phyloP scores from a whole-genome alignment of 1,140 invertebrate species.

The Odontomachus brunneus region DNA sequence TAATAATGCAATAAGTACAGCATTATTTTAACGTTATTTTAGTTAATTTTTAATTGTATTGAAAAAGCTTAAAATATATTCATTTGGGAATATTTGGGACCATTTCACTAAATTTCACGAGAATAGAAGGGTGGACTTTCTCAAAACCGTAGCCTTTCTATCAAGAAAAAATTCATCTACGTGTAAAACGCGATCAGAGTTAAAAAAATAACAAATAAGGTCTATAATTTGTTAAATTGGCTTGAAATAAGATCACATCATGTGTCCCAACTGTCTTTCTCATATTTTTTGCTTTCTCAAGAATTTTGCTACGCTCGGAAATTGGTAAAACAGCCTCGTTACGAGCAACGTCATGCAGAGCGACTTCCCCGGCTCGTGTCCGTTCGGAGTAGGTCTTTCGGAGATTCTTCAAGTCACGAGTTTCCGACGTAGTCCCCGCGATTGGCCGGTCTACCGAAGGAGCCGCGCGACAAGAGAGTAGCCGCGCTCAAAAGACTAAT shows the following conservation, averaged over 20 bases:
- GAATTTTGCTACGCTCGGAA: constrained; percentile 5
- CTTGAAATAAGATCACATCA: constrained; percentile 1
- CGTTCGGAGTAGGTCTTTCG: constrained; percentile 37
- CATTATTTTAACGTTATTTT: no score
- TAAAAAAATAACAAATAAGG: background rate
- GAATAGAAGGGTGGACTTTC: no score
- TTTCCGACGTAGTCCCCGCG: constrained; percentile 43
- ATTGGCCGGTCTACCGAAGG: constrained; percentile 40
- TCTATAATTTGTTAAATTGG: background rate
- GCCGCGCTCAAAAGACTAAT: constrained; percentile 75
- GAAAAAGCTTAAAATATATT: no score
- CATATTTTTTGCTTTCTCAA: background rate
- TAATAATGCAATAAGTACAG: no score
- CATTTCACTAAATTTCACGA: no score
- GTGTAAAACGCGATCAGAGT: background rate
- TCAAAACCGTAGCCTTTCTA: no score
- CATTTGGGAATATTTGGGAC: no score
- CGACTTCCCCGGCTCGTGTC: background rate
- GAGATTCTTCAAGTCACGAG: constrained; percentile 46
- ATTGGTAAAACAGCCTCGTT: constrained; percentile 15
- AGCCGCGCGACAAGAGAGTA: constrained; percentile 48
- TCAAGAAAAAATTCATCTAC: constrained; percentile 2
- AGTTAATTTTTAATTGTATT: no score
- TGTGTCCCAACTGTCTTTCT: no score
- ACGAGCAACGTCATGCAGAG: constrained; percentile 1